Evolutionary conservation across 1,140 invertebrate genomes (phyloP).

Genomic region (Proctacanthus coquilletti): DNA sequence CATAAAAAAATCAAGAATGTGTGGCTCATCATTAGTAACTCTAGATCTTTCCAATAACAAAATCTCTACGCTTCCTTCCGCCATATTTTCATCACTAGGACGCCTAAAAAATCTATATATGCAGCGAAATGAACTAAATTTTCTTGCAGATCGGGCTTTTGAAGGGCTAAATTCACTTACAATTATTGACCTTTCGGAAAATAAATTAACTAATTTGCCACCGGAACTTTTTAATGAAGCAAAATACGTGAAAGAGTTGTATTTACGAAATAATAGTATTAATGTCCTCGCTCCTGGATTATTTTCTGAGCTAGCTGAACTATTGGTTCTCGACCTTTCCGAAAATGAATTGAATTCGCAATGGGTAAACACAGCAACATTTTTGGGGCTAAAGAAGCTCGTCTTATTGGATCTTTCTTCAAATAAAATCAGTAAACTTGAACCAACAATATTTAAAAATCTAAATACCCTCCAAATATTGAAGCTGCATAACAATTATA

Average conservation of each 20-base stretch:
- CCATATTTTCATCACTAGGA: constrained; percentile 53
- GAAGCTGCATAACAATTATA: constrained; percentile 65
- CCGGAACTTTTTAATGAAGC: constrained; percentile 69
- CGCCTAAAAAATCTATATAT: constrained; percentile 47
- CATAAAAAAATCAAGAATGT: constrained; percentile 40
- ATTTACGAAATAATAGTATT: constrained; percentile 73
- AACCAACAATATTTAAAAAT: constrained; percentile 63
- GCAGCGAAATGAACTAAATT: constrained; percentile 52
- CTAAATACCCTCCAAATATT: constrained; percentile 67
- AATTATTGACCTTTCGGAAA: constrained; percentile 64
- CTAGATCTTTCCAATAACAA: constrained; percentile 72
- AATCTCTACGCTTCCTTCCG: constrained; percentile 59
- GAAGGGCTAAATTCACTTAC: constrained; percentile 61
- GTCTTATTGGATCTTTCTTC: constrained; percentile 66
- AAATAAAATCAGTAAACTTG: constrained; percentile 64
- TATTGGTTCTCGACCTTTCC: constrained; percentile 69
- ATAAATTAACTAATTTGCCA: constrained; percentile 63
- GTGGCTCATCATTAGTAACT: constrained; percentile 51
- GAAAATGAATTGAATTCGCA: constrained; percentile 72
- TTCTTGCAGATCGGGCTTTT: constrained; percentile 65
- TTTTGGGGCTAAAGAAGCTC: constrained; percentile 63
- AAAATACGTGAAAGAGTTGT: constrained; percentile 64
- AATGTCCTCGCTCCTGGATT: constrained; percentile 71
- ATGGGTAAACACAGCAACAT: constrained; percentile 77
- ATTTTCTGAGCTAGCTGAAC: constrained; percentile 63